phyloP scores from a whole-genome alignment of 2,113 vertebrate genomes.

The Myrmecophaga tridactyla region DNA sequence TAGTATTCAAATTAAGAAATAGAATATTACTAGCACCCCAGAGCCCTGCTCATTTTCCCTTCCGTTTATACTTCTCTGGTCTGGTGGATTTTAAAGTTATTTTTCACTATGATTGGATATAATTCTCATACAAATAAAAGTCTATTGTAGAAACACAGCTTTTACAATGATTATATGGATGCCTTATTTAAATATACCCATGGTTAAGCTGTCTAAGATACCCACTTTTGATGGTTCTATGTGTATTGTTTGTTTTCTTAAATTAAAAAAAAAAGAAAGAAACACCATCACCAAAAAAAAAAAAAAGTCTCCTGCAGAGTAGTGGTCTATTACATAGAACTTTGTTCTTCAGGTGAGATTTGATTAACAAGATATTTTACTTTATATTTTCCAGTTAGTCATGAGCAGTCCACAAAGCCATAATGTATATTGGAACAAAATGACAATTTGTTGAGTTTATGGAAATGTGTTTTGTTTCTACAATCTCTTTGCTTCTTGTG shows the following conservation, averaged over 20 bases:
- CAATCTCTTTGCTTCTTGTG: slow-evolving; percentile 53
- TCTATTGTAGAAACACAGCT: too few species aligned
- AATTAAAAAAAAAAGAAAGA: too few species aligned
- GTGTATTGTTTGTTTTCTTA: too few species aligned
- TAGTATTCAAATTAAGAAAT: neutral
- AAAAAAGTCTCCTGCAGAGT: neutral
- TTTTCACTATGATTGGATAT: neutral
- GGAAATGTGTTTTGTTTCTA: neutral
- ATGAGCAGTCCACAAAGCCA: neutral
- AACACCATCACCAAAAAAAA: too few species aligned
- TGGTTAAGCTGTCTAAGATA: too few species aligned
- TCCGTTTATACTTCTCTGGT: neutral
- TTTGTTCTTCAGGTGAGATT: slow-evolving; percentile 27
- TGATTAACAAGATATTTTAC: neutral
- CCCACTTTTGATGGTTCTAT: too few species aligned
- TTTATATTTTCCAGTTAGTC: neutral
- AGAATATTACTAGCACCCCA: neutral
- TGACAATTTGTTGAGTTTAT: neutral
- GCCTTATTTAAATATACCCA: too few species aligned
- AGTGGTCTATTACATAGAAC: neutral
- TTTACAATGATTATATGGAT: too few species aligned
- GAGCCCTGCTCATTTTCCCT: neutral
- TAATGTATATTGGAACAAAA: neutral
- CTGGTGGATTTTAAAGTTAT: neutral
- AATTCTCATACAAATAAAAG: neutral